These are phyloP conservation scores for Sebastolobus alascanus DNA, from an alignment of 2,797 vertebrate genomes.

Conservation along the genomic window DNA sequence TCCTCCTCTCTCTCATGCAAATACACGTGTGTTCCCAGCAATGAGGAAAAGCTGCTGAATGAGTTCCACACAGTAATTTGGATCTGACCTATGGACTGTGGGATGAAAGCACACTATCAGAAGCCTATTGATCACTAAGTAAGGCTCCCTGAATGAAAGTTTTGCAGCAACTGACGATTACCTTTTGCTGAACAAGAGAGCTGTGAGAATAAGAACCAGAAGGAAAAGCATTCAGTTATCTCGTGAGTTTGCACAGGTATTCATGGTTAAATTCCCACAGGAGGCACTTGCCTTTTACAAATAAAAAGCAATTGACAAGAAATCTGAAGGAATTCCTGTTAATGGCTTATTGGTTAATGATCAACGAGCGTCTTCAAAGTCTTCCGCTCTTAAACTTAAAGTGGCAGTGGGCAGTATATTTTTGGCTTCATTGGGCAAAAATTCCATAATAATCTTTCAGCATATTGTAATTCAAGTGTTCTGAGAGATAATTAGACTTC, in stretches of 20 bases:
- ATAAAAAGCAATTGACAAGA: constrained; percentile 1
- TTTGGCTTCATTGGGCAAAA: no score
- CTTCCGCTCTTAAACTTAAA: background rate
- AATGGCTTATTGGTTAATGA: constrained; percentile 32
- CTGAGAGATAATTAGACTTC: no score
- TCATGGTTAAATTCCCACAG: constrained; percentile 28
- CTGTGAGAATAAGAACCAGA: background rate
- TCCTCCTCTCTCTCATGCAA: constrained; percentile 6
- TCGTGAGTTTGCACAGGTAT: background rate
- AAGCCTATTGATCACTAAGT: background rate
- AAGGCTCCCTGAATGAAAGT: constrained; percentile 3
- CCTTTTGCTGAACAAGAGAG: background rate
- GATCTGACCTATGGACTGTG: constrained; percentile 37
- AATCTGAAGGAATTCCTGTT: constrained; percentile 9
- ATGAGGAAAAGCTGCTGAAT: constrained; percentile 27
- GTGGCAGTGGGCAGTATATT: no score
- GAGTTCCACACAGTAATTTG: constrained; percentile 33
- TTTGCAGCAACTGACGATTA: background rate
- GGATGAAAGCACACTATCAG: constrained; percentile 31
- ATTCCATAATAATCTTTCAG: no score
- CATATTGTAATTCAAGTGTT: no score
- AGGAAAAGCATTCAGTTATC: background rate
- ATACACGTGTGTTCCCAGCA: constrained; percentile 5
- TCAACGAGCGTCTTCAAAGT: constrained; percentile 16
- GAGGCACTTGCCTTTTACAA: constrained; percentile 28